Base-by-base conservation (phyloP, 2,888 invertebrate genomes). In the Conops quadrifasciatus region DNA sequence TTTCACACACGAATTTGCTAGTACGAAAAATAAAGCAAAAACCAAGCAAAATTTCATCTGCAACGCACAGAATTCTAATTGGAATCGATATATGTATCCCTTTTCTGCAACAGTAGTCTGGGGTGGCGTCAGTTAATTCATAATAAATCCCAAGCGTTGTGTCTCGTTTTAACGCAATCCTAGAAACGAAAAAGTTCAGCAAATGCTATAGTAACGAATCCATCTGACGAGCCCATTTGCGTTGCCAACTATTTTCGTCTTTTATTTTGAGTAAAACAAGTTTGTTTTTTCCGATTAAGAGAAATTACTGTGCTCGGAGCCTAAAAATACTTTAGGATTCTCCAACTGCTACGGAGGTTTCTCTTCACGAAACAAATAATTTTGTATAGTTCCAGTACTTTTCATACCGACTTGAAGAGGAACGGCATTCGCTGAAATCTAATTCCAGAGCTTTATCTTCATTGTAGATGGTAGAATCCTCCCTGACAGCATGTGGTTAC, bases 21-120 rank as follows among this genome's bases (percentile, higher is more conserved):
- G 67, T 69, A 67, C 36, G 67, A 71, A 72, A 74, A 74, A 72
- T 71, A 60, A 71, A 74, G 69, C 66, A 71, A 72, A 70, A 72
- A 49, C 51, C 66, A 62, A 66, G 63, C 70, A 71, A 71, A 71
- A 56, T 19, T 67, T 56, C 43, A 30, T 67, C 28, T 67, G 45
- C 43, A 36, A 45, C 56, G 59, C 21, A 60, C 36, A 49, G 65
- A 56, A 59, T 71, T 74, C 69, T 56, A 74, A 67, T 69, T 67
- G 51, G 53, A 71, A 11, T n/a, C 19, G 53, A 28, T 21, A 11
- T 3, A 16, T 24, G 26, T n/a, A 21, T 66, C 66, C 53, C 66
- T n/a, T 66, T 66, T 66, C 15, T 15, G 21, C 43, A 5, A 36
- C n/a, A 16, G 56, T n/a, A 5, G 13, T 36, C 49, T 49, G 15